Conservation (phyloP, 2,888 invertebrate genomes). For the Polymixis flavicincta region DNA sequence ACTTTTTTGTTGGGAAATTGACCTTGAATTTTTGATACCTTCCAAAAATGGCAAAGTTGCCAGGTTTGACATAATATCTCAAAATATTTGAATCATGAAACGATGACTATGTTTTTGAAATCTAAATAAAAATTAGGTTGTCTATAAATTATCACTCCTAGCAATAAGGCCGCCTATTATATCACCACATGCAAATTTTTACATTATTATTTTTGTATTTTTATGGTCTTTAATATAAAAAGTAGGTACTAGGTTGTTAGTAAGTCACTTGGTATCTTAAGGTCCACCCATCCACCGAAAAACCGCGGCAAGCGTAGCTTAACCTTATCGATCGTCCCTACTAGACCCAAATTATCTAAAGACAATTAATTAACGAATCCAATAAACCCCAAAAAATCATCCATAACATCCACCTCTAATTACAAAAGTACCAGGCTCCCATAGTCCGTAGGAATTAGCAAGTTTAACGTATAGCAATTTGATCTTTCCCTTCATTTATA, state of each 20-base stretch:
- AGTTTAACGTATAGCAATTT: constrained; percentile 45
- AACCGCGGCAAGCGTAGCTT: too few species aligned
- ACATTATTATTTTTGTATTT: too few species aligned
- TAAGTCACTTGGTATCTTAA: background rate
- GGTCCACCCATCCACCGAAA: too few species aligned
- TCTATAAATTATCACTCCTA: too few species aligned
- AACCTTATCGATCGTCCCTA: background rate
- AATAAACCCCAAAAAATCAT: background rate
- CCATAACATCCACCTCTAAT: background rate
- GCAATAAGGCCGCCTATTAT: too few species aligned
- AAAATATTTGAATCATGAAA: background rate
- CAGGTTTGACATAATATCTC: too few species aligned
- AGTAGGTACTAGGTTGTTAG: too few species aligned
- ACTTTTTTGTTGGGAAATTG: too few species aligned
- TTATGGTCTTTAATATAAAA: too few species aligned
- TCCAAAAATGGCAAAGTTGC: too few species aligned
- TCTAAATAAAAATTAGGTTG: background rate
- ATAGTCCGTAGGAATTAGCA: constrained; percentile 7
- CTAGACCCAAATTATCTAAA: background rate
- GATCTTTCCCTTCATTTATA: background rate
- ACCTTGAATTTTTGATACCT: too few species aligned
- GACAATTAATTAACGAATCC: background rate
- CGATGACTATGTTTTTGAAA: background rate
- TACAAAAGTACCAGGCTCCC: constrained; percentile 33
- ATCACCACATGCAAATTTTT: too few species aligned